Conservation (phyloP, 2,113 vertebrate genomes). For the Salvelinus fontinalis region DNA sequence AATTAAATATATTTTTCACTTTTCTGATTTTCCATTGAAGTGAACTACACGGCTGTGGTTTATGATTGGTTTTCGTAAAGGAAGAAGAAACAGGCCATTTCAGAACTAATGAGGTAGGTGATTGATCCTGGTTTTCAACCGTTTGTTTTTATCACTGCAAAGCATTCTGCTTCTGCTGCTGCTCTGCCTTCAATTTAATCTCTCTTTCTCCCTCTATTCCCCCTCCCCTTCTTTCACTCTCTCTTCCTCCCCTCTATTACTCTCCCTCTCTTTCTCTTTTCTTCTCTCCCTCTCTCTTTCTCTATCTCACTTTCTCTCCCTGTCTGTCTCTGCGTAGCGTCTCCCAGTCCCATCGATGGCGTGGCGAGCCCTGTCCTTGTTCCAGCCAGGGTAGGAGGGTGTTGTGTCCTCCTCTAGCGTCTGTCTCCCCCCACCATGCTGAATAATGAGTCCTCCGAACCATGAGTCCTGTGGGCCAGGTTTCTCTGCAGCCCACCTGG, state of each 20-base stretch:
- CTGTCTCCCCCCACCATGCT: slow-evolving; percentile 89
- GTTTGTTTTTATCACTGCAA: slow-evolving; percentile 38
- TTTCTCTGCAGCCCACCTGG: slow-evolving; percentile 95
- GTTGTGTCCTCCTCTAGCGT: slow-evolving; percentile 84
- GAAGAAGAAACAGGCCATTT: slow-evolving; percentile 56
- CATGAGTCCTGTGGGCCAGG: slow-evolving; percentile 99
- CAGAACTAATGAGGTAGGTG: slow-evolving; percentile 82
- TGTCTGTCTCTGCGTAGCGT: slow-evolving; percentile 60
- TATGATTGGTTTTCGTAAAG: slow-evolving; percentile 53
- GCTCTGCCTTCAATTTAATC: slow-evolving; percentile 55
- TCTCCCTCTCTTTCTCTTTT: slow-evolving; percentile 45
- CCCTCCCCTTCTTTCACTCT: slow-evolving; percentile 31
- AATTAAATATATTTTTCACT: slow-evolving; percentile 46
- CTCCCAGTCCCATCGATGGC: slow-evolving; percentile 81
- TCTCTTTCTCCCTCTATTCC: slow-evolving; percentile 19
- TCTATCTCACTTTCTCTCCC: slow-evolving; percentile 33
- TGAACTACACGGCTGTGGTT: slow-evolving; percentile 49
- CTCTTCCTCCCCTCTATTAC: slow-evolving; percentile 30
- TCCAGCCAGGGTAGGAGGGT: slow-evolving; percentile 90
- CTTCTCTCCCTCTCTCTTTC: slow-evolving; percentile 42
- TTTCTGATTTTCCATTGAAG: slow-evolving; percentile 37
- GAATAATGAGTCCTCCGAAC: slow-evolving; percentile 98
- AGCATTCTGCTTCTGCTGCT: slow-evolving; percentile 40
- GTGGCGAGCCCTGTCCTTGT: slow-evolving; percentile 82
- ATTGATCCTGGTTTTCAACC: background rate